Evolutionary conservation across 2,113 vertebrate genomes (phyloP), one percentile per base, ranked within the genome.

Genomic region (Thalassarche chlororhynchos): DNA sequence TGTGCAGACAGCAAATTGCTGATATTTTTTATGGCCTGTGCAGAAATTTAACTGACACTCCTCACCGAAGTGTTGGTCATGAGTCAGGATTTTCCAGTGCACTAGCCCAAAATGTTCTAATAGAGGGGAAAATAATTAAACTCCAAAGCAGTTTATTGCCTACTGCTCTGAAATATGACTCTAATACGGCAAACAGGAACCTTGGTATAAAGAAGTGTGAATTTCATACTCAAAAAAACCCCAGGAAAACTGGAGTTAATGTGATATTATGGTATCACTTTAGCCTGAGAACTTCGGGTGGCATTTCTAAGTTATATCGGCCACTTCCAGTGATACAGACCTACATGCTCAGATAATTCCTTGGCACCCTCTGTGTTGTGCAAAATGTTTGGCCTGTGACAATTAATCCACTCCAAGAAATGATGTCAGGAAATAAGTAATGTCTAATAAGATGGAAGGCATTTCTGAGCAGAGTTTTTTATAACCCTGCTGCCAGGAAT

Each of bases 391-490:
- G 71, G 42, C 68, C 28, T 7, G 5, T 55, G 10, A 34, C 68
- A 80, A 70, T 65, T 94, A 84, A 94, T 84, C 58, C 60, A 42
- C 51, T 77, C 55, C 64, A 93, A 93, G 68, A 91, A 91, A 89
- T 74, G 62, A 85, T 81, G 89, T 93, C 89, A 94, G 70, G 64
- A 94, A 91, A 94, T 91, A 96, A 88, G 87, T 91, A 79, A 91
- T 62, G 55, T 87, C 84, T 94, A 88, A 72, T 90, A 72, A 71
- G 69, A 90, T 2, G 42, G 68, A 90, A 90, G 62, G 42, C 64
- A 84, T 94, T 97, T 97, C 94, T 3, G 8, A 92, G 82, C 46
- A 84, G 71, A 26, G n/a, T 10, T 84, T 95, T 96, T 96, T 96
- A 91, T 78, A 77, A 81, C 31, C 21, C 24, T 16, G 3, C 32